These are phyloP conservation scores for Euphysa ruthae DNA, from an alignment of 30 jellyfish, hydroid and myxozoan genomes.

Conservation along the genomic window DNA sequence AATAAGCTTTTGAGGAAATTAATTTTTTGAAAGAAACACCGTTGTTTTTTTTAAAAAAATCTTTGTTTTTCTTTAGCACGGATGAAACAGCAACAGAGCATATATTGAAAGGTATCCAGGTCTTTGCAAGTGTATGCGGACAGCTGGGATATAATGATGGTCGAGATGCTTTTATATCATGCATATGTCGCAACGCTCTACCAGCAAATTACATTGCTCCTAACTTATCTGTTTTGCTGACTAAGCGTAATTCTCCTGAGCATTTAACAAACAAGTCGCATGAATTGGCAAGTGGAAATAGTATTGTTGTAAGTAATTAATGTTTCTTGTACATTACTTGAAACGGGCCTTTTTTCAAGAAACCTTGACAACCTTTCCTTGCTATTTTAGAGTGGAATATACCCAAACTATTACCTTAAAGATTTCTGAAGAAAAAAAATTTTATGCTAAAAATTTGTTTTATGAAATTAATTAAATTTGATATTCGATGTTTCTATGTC, in stretches of 20 bases:
- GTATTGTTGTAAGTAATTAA: conserved; percentile 35
- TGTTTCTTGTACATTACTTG: too few relatives aligned
- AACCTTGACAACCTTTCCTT: too few relatives aligned
- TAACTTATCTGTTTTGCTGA: neutral
- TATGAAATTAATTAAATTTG: too few relatives aligned
- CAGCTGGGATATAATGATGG: conserved; percentile 49
- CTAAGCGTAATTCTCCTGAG: neutral
- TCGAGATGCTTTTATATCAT: conserved; percentile 72
- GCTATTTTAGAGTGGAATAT: too few relatives aligned
- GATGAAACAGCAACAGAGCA: conserved; percentile 79
- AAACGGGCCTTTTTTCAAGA: too few relatives aligned
- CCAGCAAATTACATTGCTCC: conserved; percentile 43
- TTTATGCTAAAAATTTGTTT: too few relatives aligned
- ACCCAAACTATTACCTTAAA: too few relatives aligned
- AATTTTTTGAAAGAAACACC: neutral
- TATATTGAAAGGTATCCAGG: conserved; percentile 65
- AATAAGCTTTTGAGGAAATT: too few relatives aligned
- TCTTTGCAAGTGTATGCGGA: conserved; percentile 94
- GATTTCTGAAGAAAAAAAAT: too few relatives aligned
- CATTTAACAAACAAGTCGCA: neutral
- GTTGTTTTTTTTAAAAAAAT: neutral
- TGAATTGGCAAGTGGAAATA: neutral
- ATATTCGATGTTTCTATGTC: too few relatives aligned
- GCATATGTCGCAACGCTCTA: conserved; percentile 67
- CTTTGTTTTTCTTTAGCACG: conserved; percentile 34